Conservation (phyloP, 2,797 vertebrate species). For the Notoglanidium macrostoma region DNA sequence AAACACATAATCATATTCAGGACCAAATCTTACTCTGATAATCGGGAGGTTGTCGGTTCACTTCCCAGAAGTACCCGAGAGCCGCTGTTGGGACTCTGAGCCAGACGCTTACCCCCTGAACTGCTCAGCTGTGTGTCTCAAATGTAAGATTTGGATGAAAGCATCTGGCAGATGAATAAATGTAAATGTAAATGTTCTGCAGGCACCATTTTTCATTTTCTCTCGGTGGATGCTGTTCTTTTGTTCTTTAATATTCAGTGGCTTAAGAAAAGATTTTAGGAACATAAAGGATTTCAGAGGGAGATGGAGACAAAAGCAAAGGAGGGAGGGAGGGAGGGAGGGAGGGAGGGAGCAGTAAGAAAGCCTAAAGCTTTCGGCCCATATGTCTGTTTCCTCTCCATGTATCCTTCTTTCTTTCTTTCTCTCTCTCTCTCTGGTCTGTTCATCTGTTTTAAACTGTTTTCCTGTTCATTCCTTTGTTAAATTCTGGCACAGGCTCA, state of each 20-base stretch:
- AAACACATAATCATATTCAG: constrained; percentile 7
- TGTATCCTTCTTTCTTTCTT: background rate
- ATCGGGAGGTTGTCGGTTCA: background rate
- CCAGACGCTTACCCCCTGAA: constrained; percentile 13
- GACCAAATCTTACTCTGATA: background rate
- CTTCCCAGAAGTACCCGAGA: constrained; percentile 5
- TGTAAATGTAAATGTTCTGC: constrained; percentile 27
- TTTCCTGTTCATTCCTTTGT: background rate
- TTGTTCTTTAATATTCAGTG: constrained; percentile 50
- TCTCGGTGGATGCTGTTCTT: constrained; percentile 21
- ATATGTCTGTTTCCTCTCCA: background rate
- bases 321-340: constrained; percentile 1
- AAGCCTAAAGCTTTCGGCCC: background rate
- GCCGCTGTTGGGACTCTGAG: background rate
- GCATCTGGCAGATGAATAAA: constrained; percentile 24
- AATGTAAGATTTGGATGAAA: constrained; percentile 20
- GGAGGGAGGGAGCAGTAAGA: background rate
- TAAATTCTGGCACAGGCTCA: background rate
- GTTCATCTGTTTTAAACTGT: background rate
- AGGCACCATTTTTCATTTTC: constrained; percentile 43
- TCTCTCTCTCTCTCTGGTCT: background rate
- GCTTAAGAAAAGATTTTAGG: constrained; percentile 49
- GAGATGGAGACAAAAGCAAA: constrained; percentile 1
- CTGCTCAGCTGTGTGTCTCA: constrained; percentile 13
- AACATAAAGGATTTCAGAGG: constrained; percentile 35